Evolutionary conservation across 2,888 invertebrate species (phyloP).

Genomic region (Plebejus anna): DNA sequence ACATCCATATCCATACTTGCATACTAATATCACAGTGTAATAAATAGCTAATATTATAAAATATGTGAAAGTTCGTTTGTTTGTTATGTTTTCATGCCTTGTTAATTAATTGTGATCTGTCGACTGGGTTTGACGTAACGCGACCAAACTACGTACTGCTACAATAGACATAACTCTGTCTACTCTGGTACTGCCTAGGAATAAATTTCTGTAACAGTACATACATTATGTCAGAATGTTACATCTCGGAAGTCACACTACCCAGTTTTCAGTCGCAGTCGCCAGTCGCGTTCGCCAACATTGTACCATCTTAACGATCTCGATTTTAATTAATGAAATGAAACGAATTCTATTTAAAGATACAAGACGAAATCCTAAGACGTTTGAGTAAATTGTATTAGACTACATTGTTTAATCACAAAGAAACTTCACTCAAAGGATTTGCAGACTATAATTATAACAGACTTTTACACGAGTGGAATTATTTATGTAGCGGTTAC

Average conservation of each 20-base stretch:
- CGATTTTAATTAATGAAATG: conserved; percentile 12
- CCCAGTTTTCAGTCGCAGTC: not conserved
- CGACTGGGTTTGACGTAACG: too few species aligned
- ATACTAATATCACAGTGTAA: too few species aligned
- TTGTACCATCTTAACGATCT: not conserved
- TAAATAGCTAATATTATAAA: too few species aligned
- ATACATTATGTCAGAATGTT: too few species aligned
- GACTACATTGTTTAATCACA: conserved; percentile 77
- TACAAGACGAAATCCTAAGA: conserved; percentile 42
- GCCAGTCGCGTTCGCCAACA: not conserved
- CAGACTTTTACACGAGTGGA: conserved; percentile 5
- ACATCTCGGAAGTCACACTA: not conserved
- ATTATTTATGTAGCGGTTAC: not conserved
- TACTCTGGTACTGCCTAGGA: too few species aligned
- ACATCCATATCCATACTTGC: too few species aligned
- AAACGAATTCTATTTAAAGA: conserved; percentile 4
- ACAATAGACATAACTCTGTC: too few species aligned
- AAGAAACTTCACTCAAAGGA: conserved; percentile 53
- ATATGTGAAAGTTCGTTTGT: too few species aligned
- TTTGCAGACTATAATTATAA: conserved; percentile 45
- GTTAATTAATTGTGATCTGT: too few species aligned
- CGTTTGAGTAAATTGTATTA: conserved; percentile 76
- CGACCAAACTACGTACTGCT: too few species aligned
- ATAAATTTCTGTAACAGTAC: too few species aligned
- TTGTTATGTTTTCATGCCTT: too few species aligned